Conservation (phyloP, 1,140 invertebrate species). For the Drosophila watanabei region DNA sequence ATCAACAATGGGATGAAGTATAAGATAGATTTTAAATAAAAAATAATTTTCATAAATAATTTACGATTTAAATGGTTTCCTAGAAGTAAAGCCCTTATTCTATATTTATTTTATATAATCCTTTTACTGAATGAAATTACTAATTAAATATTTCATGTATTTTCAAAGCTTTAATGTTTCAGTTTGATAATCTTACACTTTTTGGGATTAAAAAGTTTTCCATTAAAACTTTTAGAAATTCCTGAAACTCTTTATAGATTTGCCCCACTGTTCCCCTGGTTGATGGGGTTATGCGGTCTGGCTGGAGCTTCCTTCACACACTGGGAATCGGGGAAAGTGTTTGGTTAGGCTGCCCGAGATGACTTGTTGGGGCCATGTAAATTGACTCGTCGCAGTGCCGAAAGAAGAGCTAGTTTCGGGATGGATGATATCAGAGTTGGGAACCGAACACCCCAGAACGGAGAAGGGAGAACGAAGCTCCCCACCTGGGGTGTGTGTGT, state of each 20-base stretch:
- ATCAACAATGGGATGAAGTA: constrained; percentile 7
- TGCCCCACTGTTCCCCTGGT: constrained; percentile 15
- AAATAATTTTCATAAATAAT: neutral
- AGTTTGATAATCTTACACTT: neutral
- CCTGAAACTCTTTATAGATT: neutral
- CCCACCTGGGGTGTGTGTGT: constrained; percentile 55
- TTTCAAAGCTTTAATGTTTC: neutral
- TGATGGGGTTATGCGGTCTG: constrained; percentile 22
- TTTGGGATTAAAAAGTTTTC: no score
- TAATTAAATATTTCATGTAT: neutral
- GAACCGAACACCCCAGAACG: neutral
- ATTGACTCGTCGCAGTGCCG: constrained; percentile 45
- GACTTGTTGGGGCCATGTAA: constrained; percentile 53
- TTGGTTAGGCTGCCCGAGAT: constrained; percentile 50
- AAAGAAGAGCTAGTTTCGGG: constrained; percentile 19
- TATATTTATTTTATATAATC: neutral
- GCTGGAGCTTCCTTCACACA: neutral
- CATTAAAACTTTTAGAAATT: no score
- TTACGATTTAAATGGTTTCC: neutral
- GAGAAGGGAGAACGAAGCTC: constrained; percentile 11
- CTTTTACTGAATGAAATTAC: neutral
- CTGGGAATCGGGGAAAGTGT: constrained; percentile 9
- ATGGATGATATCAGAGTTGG: constrained; percentile 24
- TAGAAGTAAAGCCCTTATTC: neutral
- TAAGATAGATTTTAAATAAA: neutral